phyloP scores from a whole-genome alignment of 2,797 vertebrate genomes.

The Threskiornis aethiopicus region DNA sequence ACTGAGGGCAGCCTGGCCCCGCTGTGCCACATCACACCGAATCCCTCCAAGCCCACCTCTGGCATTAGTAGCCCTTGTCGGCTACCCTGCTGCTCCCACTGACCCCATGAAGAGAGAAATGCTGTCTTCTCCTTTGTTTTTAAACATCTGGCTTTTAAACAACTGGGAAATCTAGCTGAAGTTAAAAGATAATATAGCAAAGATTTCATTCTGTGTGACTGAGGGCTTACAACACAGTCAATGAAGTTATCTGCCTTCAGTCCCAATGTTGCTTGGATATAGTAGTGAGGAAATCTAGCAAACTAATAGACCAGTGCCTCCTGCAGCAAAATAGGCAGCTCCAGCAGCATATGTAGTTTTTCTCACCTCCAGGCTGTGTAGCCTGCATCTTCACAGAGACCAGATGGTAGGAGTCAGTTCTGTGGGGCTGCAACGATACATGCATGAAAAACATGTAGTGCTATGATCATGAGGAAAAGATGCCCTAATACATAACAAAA shows the following conservation, averaged over 20 bases:
- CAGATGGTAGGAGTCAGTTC: constrained; percentile 40
- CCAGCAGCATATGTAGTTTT: constrained; percentile 34
- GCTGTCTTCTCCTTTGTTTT: not conserved
- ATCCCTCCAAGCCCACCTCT: not conserved
- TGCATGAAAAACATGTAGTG: not conserved
- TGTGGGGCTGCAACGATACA: not conserved
- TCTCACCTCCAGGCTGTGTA: constrained; percentile 5
- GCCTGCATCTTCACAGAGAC: not conserved
- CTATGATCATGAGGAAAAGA: not conserved
- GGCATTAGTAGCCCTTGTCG: not conserved
- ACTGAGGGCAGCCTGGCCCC: not conserved
- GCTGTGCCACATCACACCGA: not conserved
- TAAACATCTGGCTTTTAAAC: not conserved
- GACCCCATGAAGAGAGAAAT: not conserved
- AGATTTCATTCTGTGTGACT: not conserved
- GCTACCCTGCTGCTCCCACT: not conserved
- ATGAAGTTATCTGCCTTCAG: not conserved
- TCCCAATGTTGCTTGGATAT: not conserved
- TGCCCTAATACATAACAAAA: not conserved
- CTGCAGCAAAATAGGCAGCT: constrained; percentile 22
- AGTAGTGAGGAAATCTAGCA: not conserved
- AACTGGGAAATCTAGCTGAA: not conserved
- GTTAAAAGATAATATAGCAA: not conserved
- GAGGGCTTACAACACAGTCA: not conserved
- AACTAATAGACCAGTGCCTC: not conserved